Evolutionary conservation across 2,113 vertebrate genomes (phyloP).

Genomic region (Pollachius pollachius): DNA sequence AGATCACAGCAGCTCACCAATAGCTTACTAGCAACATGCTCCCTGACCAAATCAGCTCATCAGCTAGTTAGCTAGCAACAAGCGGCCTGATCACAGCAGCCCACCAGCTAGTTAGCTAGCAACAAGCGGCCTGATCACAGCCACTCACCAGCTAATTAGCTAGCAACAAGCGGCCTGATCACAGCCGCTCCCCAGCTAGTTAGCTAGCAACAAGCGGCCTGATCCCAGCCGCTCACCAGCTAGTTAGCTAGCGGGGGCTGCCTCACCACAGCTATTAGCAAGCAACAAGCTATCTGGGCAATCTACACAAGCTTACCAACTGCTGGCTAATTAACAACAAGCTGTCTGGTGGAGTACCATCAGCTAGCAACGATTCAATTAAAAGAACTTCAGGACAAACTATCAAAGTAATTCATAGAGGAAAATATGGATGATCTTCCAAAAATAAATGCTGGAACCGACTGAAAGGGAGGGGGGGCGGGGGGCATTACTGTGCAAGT

Average conservation of each 20-base stretch:
- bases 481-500: neutral
- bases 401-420: neutral
- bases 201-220: slow-evolving; percentile 20
- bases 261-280: slow-evolving; percentile 4
- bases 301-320: too few species aligned
- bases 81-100: slow-evolving; percentile 54
- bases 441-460: neutral
- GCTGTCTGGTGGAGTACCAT: too few species aligned
- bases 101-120: slow-evolving; percentile 32
- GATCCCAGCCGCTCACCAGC: neutral
- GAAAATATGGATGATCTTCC: neutral
- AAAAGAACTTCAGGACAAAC: slow-evolving; percentile 36
- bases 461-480: neutral
- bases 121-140: slow-evolving; percentile 56
- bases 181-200: slow-evolving; percentile 24
- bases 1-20: neutral
- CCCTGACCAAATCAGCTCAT: slow-evolving; percentile 40
- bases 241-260: neutral
- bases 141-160: slow-evolving; percentile 25
- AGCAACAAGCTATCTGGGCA: slow-evolving; percentile 6
- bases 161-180: slow-evolving; percentile 57
- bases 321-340: too few species aligned
- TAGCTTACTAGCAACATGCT: slow-evolving; percentile 56
- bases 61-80: slow-evolving; percentile 32
- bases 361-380: slow-evolving; percentile 21